phyloP scores from a whole-genome alignment of 2,797 vertebrate genomes.

The Sphaeramia orbicularis region DNA sequence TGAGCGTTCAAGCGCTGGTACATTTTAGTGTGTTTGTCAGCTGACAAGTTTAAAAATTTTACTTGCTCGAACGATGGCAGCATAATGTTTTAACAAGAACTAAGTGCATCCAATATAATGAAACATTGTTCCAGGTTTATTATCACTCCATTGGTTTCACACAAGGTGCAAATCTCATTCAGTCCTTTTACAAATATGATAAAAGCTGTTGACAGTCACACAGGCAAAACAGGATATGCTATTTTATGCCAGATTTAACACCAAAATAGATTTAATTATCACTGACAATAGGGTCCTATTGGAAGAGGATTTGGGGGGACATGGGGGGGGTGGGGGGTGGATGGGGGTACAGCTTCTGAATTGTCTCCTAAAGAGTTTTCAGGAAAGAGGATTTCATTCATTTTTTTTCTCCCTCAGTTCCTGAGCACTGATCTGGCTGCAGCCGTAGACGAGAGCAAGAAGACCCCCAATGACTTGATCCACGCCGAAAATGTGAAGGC shows the following conservation, averaged over 20 bases:
- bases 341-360: conserved; percentile 45
- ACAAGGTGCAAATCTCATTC: conserved; percentile 40
- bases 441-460: conserved; percentile 95
- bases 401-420: conserved; percentile 81
- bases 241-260: conserved; percentile 43
- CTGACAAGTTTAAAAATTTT: conserved; percentile 24
- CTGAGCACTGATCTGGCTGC: conserved; percentile 93
- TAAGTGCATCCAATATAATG: conserved; percentile 67
- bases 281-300: conserved; percentile 59
- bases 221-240: conserved; percentile 55
- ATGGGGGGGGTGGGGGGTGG: conserved; percentile 8
- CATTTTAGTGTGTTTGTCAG: conserved; percentile 11
- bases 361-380: conserved; percentile 51
- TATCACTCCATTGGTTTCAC: conserved; percentile 51
- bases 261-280: conserved; percentile 64
- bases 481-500: conserved; percentile 95
- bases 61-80: conserved; percentile 40
- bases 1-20: conserved; percentile 21
- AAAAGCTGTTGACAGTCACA: conserved; percentile 36
- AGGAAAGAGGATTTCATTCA: conserved; percentile 51
- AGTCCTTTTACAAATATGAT: conserved; percentile 31
- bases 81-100: conserved; percentile 49
- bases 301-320: conserved; percentile 27
- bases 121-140: conserved; percentile 48
- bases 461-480: conserved; percentile 95